Percentiles rank a stretch among this genome's conserved stretches.
Conservation (phyloP, 2,797 vertebrate species). For the Chloroceryle inda region DNA sequence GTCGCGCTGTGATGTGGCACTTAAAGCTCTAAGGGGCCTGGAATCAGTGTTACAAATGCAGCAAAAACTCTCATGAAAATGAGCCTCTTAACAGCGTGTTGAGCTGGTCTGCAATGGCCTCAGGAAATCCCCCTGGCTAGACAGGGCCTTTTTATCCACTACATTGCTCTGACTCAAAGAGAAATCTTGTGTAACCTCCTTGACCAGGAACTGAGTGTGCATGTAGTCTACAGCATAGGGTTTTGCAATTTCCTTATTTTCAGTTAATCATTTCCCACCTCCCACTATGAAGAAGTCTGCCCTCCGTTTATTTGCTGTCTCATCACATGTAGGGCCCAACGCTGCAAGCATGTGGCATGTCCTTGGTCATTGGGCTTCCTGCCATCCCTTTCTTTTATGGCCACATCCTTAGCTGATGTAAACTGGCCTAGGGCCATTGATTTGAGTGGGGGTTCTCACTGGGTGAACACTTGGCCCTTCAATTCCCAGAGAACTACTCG, state of each 20-base stretch:
- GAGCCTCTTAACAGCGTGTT: conserved; percentile 70
- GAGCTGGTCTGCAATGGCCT: conserved; percentile 82
- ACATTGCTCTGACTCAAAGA: conserved; percentile 77
- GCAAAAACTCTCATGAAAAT: conserved; percentile 78
- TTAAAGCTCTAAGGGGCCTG: conserved; percentile 77
- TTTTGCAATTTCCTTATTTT: conserved; percentile 68
- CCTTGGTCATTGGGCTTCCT: background rate
- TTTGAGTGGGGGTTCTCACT: background rate
- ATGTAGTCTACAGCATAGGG: background rate
- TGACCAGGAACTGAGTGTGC: conserved; percentile 74
- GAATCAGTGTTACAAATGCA: conserved; percentile 77
- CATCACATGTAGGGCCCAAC: rapidly evolving
- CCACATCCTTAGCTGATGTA: background rate
- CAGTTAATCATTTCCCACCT: conserved; percentile 35
- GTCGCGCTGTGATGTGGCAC: conserved; percentile 77
- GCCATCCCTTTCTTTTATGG: background rate
- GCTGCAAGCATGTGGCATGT: rapidly evolving
- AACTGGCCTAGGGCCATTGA: background rate
- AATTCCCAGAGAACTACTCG: background rate
- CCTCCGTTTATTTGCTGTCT: background rate
- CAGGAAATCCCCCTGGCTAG: conserved; percentile 84
- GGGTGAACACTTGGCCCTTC: background rate
- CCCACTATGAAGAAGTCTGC: background rate
- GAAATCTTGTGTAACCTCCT: conserved; percentile 77
- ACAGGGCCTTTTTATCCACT: conserved; percentile 79